A percentile compares a stretch with the other conserved stretches of the same genome.
Evolutionary conservation across 2,888 invertebrate genomes (phyloP).

Genomic region (Cephus nigrinus): DNA sequence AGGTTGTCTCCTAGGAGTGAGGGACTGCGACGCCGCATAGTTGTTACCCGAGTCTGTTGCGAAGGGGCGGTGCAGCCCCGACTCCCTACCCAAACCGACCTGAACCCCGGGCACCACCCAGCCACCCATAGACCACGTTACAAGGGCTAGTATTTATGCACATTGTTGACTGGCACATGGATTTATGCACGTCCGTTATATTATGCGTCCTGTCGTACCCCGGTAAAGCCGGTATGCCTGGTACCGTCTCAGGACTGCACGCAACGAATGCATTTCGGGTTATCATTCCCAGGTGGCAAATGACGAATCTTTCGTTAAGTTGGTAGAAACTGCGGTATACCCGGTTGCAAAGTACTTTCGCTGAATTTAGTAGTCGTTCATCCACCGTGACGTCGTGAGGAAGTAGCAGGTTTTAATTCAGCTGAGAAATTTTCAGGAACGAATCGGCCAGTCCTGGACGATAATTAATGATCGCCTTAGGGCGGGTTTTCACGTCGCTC

Average conservation of each 20-base stretch:
- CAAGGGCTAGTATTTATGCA: slow-evolving; percentile 65
- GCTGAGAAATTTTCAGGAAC: not conserved
- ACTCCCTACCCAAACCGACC: slow-evolving; percentile 24
- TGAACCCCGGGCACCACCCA: slow-evolving; percentile 22
- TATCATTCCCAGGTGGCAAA: slow-evolving; percentile 29
- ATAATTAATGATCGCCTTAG: slow-evolving; percentile 2
- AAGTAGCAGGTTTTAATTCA: not conserved
- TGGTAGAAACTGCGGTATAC: not conserved
- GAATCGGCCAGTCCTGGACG: not conserved
- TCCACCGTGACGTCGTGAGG: not conserved
- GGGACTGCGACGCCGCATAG: slow-evolving; percentile 56
- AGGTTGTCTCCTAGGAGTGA: slow-evolving; percentile 55
- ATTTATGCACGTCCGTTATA: slow-evolving; percentile 66
- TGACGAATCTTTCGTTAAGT: slow-evolving; percentile 13
- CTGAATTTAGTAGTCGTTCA: not conserved
- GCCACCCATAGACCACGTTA: slow-evolving; percentile 50
- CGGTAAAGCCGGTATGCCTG: slow-evolving; percentile 59
- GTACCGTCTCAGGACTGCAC: slow-evolving; percentile 57
- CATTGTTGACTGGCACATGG: slow-evolving; percentile 66
- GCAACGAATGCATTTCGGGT: slow-evolving; percentile 57
- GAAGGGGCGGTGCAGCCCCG: slow-evolving; percentile 21
- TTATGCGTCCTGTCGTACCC: slow-evolving; percentile 63
- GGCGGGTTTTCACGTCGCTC: not conserved
- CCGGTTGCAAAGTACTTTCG: not conserved
- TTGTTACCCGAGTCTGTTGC: slow-evolving; percentile 45